A percentile compares a stretch with the other conserved stretches of the same genome.
Evolutionary conservation across 2,888 invertebrate species (phyloP).

Genomic region (Caenorhabditis doughertyi): DNA sequence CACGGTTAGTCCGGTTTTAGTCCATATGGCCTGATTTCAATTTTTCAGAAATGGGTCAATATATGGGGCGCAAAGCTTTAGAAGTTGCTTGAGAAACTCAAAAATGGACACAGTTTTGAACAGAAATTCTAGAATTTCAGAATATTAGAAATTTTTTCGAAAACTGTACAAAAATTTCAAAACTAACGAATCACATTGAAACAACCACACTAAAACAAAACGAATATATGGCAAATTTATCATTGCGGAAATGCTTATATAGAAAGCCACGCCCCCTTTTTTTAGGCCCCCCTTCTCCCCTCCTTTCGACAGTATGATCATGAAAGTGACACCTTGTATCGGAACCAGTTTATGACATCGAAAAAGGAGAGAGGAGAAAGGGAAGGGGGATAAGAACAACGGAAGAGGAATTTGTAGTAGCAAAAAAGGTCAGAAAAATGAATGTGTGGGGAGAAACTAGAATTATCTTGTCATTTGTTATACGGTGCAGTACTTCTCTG

Average conservation of each 20-base stretch:
- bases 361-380: not conserved
- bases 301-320: too few relatives aligned
- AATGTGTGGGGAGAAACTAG: too few relatives aligned
- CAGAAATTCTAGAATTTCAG: not conserved
- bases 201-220: not conserved
- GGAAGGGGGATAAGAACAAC: not conserved
- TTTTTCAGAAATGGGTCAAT: not conserved
- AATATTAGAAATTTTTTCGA: not conserved
- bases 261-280: constrained; percentile 41
- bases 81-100: not conserved
- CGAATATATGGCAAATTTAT: constrained; percentile 4
- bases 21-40: too few relatives aligned
- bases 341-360: constrained; percentile 3
- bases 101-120: not conserved
- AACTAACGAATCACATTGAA: not conserved
- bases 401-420: too few relatives aligned
- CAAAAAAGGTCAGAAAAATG: constrained; percentile 34
- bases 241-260: constrained; percentile 36
- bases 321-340: constrained; percentile 54
- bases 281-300: too few relatives aligned
- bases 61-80: constrained; percentile 1
- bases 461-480: constrained; percentile 38
- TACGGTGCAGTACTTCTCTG: too few relatives aligned
- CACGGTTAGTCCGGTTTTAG: too few relatives aligned
- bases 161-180: not conserved